phyloP scores from a whole-genome alignment of 2,888 invertebrate species.

The Epinotia bilunana region DNA sequence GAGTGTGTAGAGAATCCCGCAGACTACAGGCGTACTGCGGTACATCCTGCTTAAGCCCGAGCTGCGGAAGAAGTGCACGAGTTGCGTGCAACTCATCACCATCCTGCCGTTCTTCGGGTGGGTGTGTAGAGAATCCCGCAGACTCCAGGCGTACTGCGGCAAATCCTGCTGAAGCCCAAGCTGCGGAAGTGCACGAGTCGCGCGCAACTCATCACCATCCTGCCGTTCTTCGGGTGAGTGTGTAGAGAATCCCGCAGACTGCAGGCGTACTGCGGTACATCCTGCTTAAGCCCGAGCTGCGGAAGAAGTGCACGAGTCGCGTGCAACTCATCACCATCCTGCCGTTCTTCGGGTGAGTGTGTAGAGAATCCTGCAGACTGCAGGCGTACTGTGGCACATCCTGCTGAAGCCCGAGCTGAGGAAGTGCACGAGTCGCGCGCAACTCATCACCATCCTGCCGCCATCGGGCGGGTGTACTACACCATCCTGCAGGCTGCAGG shows the following conservation, averaged over 20 bases:
- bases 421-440: slow-evolving; percentile 89
- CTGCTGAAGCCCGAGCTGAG: slow-evolving; percentile 92
- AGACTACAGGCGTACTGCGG: slow-evolving; percentile 93
- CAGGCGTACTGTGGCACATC: slow-evolving; percentile 95
- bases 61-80: slow-evolving; percentile 89
- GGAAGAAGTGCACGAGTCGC: slow-evolving; percentile 88
- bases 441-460: slow-evolving; percentile 91
- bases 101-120: slow-evolving; percentile 95
- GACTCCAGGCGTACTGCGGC: slow-evolving; percentile 93
- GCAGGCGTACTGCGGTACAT: slow-evolving; percentile 95
- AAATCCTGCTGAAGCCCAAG: slow-evolving; percentile 92
- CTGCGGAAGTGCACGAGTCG: slow-evolving; percentile 90
- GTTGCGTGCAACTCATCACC: slow-evolving; percentile 90
- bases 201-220: slow-evolving; percentile 89
- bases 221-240: slow-evolving; percentile 94
- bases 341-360: slow-evolving; percentile 92
- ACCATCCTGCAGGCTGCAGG: slow-evolving; percentile 84
- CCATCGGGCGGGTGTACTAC: slow-evolving; percentile 88
- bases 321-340: slow-evolving; percentile 91
- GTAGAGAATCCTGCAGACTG: slow-evolving; percentile 63
- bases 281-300: slow-evolving; percentile 91
- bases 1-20: slow-evolving; percentile 47
- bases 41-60: slow-evolving; percentile 92
- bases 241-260: slow-evolving; percentile 63
- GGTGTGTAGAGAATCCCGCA: slow-evolving; percentile 38